Conservation (phyloP, 2,797 vertebrate genomes). For the Sebastes elongatus region DNA sequence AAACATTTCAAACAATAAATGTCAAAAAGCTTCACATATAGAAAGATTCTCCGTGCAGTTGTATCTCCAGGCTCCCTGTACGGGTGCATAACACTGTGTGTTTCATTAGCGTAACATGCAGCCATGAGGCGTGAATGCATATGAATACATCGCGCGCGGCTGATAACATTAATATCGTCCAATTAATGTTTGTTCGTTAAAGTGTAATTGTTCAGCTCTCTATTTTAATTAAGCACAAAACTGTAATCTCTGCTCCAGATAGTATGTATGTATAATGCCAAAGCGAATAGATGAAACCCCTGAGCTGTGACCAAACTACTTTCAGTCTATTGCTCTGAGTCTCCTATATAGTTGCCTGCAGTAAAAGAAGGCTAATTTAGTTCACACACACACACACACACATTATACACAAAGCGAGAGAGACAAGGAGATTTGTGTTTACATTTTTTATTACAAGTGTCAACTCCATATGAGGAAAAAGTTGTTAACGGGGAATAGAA, state of each 20-base stretch:
- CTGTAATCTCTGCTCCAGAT: constrained; percentile 35
- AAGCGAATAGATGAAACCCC: constrained; percentile 58
- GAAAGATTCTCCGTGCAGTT: not conserved
- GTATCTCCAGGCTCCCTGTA: not conserved
- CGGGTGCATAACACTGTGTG: not conserved
- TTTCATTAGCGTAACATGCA: constrained; percentile 40
- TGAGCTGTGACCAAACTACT: constrained; percentile 62
- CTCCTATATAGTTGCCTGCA: constrained; percentile 57
- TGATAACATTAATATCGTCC: constrained; percentile 56
- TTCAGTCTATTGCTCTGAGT: constrained; percentile 48
- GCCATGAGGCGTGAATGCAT: constrained; percentile 30
- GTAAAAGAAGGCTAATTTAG: constrained; percentile 60
- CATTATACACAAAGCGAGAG: not conserved
- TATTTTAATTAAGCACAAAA: constrained; percentile 65
- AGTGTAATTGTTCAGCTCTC: constrained; percentile 53
- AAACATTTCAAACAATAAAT: not conserved
- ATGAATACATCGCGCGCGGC: constrained; percentile 33
- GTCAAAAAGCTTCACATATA: not conserved
- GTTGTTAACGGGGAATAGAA: constrained; percentile 62
- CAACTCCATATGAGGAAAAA: constrained; percentile 60
- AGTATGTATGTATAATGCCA: constrained; percentile 49
- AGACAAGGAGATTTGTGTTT: constrained; percentile 53
- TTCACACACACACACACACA: constrained; percentile 11
- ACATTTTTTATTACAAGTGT: constrained; percentile 68
- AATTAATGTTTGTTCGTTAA: constrained; percentile 69